These are phyloP conservation scores for Falco naumanni DNA, from an alignment of 2,797 vertebrate species.

Conservation along the genomic window DNA sequence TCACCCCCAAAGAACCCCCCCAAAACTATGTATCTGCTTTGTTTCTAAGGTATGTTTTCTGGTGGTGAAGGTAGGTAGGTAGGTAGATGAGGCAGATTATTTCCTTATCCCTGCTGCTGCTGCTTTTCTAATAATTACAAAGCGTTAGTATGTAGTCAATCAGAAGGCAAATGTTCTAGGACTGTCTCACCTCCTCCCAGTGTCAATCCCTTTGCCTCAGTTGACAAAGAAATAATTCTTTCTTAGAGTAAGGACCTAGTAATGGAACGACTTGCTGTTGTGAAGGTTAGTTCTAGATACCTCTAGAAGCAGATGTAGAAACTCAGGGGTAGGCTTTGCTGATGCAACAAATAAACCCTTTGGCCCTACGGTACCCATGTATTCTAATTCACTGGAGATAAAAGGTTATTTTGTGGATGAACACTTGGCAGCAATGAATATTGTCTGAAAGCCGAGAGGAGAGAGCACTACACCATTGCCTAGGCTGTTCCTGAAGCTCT, in stretches of 20 bases:
- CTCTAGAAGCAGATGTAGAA: background rate
- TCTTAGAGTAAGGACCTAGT: background rate
- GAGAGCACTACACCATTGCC: background rate
- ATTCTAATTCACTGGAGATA: background rate
- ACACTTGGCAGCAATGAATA: background rate
- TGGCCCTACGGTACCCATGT: background rate
- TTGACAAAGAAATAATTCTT: background rate
- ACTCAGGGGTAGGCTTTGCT: background rate
- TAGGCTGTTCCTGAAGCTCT: background rate
- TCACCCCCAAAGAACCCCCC: no score
- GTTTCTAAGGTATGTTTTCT: background rate
- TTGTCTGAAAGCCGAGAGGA: background rate
- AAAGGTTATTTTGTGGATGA: background rate
- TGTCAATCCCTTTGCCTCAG: background rate
- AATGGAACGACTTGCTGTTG: background rate
- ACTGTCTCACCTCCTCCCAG: background rate
- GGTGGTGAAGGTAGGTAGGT: background rate
- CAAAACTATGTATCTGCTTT: background rate
- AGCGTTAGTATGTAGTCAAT: background rate
- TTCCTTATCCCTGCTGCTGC: background rate
- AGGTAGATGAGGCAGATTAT: background rate
- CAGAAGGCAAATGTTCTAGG: background rate
- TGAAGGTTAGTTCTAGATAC: background rate
- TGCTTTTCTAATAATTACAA: conserved; percentile 6
- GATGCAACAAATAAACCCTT: background rate